Percentiles rank a stretch among this genome's conserved stretches.
phyloP scores from a whole-genome alignment of 64 coral and sea anemone genomes.

The Porites lutea region DNA sequence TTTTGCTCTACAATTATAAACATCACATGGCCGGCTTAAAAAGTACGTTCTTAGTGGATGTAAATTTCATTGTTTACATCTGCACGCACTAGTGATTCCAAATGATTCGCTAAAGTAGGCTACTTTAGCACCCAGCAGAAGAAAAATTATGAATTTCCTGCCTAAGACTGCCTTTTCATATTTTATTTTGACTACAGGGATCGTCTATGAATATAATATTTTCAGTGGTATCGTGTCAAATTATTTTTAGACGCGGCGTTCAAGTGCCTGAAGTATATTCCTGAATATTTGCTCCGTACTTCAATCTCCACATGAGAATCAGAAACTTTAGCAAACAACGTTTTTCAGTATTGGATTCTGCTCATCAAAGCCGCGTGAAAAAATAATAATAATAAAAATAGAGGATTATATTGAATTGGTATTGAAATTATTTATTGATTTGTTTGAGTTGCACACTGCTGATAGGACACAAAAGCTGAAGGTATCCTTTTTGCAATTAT shows the following conservation, averaged over 20 bases:
- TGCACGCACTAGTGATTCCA: not conserved
- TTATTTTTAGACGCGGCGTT: too few species aligned
- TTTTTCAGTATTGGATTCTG: not conserved
- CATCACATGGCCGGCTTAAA: not conserved
- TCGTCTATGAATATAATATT: not conserved
- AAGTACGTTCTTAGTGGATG: not conserved
- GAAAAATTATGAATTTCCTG: not conserved
- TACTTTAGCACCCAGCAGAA: not conserved
- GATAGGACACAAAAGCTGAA: too few species aligned
- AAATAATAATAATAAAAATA: too few species aligned
- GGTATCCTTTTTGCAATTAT: too few species aligned
- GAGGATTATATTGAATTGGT: not conserved
- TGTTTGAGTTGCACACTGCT: too few species aligned
- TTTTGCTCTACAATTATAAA: not conserved
- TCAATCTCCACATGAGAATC: not conserved
- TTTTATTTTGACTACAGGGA: conserved; percentile 2
- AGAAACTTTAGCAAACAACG: not conserved
- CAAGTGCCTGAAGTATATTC: too few species aligned
- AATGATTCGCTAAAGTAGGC: not conserved
- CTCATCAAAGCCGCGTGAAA: too few species aligned
- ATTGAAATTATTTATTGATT: not conserved
- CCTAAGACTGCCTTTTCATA: not conserved
- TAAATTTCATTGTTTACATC: conserved; percentile 14
- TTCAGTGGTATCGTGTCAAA: not conserved
- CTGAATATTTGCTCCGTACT: too few species aligned